Evolutionary conservation across 2,797 vertebrate species (phyloP).

Genomic region (Myoxocephalus aenaeus): DNA sequence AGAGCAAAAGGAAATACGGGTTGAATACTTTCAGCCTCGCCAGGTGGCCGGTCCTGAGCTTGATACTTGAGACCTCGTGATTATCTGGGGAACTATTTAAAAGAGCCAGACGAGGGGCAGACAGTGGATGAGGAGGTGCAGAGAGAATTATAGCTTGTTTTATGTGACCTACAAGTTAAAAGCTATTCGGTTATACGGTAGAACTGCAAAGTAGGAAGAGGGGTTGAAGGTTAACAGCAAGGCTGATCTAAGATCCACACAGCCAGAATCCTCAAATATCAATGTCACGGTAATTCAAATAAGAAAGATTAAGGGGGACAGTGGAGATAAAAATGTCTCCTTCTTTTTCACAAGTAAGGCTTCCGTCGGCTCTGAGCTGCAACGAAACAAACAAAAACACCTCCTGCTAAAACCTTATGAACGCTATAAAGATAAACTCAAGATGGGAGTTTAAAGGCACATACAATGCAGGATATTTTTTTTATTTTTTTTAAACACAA

Average conservation of each 20-base stretch:
- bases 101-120: slow-evolving; percentile 33
- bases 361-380: slow-evolving; percentile 8
- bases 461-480: neutral
- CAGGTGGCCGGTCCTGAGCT: neutral
- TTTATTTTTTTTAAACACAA: neutral
- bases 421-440: neutral
- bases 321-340: slow-evolving; percentile 6
- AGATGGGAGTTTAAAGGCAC: neutral
- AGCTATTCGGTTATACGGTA: neutral
- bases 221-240: slow-evolving; percentile 22
- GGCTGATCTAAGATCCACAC: slow-evolving; percentile 23
- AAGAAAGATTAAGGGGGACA: neutral
- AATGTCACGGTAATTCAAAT: neutral
- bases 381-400: slow-evolving; percentile 19
- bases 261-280: slow-evolving; percentile 21
- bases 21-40: slow-evolving; percentile 4
- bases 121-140: slow-evolving; percentile 33
- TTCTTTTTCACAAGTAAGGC: neutral
- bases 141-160: slow-evolving; percentile 39
- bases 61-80: slow-evolving; percentile 29
- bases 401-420: slow-evolving; percentile 7
- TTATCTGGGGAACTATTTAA: slow-evolving; percentile 48
- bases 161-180: slow-evolving; percentile 28
- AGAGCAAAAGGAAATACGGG: neutral
- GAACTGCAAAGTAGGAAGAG: slow-evolving; percentile 1